phyloP scores from a whole-genome alignment of 2,888 invertebrate species.

The Andrena bucephala region DNA sequence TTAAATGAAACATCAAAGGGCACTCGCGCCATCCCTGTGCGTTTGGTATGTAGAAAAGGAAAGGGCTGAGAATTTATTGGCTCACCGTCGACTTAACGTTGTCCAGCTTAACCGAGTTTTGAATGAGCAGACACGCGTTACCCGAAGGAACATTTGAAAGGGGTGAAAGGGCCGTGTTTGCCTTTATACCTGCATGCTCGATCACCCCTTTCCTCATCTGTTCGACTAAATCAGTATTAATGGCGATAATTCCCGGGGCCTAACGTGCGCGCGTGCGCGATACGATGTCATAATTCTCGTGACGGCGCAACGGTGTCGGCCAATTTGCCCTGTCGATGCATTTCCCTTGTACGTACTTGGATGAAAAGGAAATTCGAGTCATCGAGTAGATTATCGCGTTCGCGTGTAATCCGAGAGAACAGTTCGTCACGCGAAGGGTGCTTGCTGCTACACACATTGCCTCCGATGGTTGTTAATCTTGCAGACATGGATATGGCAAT shows the following conservation, averaged over 20 bases:
- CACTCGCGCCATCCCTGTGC: conserved; percentile 20
- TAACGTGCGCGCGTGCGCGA: not conserved
- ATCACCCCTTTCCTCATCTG: conserved; percentile 42
- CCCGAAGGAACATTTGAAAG: conserved; percentile 26
- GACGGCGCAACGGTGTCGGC: conserved; percentile 19
- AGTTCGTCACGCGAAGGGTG: conserved; percentile 8
- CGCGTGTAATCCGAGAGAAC: not conserved
- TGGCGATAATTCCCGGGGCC: conserved; percentile 33
- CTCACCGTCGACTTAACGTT: conserved; percentile 48
- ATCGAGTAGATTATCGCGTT: conserved; percentile 26
- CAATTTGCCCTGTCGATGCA: conserved; percentile 22
- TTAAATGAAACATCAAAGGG: conserved; percentile 51
- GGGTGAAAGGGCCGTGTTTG: conserved; percentile 42
- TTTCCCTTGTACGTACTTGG: not conserved
- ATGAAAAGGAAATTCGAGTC: conserved; percentile 38
- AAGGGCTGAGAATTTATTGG: conserved; percentile 57
- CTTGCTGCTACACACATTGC: not conserved
- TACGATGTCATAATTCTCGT: conserved; percentile 47
- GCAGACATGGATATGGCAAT: not conserved
- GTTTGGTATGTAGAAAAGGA: conserved; percentile 17
- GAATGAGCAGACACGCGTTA: conserved; percentile 52
- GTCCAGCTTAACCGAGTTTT: conserved; percentile 53
- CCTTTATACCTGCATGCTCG: conserved; percentile 58
- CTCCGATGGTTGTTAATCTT: not conserved
- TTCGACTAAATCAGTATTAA: conserved; percentile 63